phyloP scores from a whole-genome alignment of 2,113 vertebrate species.

The Otus sunia region DNA sequence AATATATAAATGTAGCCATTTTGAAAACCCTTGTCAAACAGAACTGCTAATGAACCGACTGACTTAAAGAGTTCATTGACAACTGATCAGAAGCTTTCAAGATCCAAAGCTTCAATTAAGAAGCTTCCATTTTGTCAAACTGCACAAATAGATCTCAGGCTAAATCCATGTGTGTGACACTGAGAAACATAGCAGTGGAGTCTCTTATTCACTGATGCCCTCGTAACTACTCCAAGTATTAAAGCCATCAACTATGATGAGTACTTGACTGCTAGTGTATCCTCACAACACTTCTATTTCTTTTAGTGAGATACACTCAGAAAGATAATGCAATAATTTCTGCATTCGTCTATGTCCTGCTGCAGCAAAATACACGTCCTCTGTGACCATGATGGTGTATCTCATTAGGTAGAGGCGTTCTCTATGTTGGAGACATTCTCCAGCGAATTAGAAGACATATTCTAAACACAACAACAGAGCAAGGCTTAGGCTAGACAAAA shows the following conservation, averaged over 20 bases:
- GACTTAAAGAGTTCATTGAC: neutral
- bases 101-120: neutral
- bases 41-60: neutral
- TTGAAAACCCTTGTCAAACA: neutral
- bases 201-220: neutral
- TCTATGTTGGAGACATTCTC: neutral
- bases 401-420: neutral
- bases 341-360: neutral
- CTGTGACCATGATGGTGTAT: too few species aligned
- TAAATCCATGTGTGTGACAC: neutral
- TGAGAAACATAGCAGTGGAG: neutral
- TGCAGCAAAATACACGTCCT: accelerated
- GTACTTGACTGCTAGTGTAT: neutral
- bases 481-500: neutral
- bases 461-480: neutral
- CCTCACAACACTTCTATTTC: neutral
- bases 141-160: neutral
- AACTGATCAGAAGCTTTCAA: neutral
- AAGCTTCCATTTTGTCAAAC: neutral
- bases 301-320: neutral
- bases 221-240: neutral
- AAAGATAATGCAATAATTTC: neutral
- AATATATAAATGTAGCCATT: neutral
- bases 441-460: neutral
- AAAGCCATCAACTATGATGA: neutral